These are phyloP conservation scores for Tauraco hartlaubi DNA, from an alignment of 2,797 vertebrate species.

Conservation along the genomic window DNA sequence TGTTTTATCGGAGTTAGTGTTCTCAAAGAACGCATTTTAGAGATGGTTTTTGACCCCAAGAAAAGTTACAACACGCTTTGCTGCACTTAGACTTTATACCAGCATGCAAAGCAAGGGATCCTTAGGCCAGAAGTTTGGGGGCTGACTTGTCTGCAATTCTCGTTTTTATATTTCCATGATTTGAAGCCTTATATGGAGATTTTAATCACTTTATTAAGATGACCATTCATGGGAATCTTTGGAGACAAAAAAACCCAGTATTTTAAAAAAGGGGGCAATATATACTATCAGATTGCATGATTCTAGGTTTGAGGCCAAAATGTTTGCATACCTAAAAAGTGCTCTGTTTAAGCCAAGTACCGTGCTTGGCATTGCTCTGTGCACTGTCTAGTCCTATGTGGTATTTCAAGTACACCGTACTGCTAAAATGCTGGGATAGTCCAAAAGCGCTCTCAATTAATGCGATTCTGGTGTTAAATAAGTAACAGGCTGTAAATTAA, in stretches of 20 bases:
- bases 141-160: neutral
- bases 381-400: neutral
- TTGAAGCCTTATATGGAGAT: neutral
- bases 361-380: neutral
- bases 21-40: neutral
- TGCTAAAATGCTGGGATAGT: neutral
- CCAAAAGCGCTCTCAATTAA: conserved; percentile 18
- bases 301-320: neutral
- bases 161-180: neutral
- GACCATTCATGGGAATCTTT: neutral
- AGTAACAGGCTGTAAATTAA: conserved; percentile 61
- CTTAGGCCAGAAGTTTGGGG: neutral
- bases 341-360: neutral
- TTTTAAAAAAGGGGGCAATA: neutral
- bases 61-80: fast-evolving
- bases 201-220: neutral
- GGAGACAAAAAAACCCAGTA: neutral
- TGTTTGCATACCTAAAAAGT: neutral
- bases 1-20: neutral
- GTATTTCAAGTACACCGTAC: neutral
- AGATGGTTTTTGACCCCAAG: neutral
- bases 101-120: neutral
- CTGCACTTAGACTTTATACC: neutral
- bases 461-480: conserved; percentile 58
- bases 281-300: neutral